Evolutionary conservation across 2,113 vertebrate species (phyloP), one percentile per base, ranked within the genome.

Genomic region (Boleophthalmus pectinirostris): DNA sequence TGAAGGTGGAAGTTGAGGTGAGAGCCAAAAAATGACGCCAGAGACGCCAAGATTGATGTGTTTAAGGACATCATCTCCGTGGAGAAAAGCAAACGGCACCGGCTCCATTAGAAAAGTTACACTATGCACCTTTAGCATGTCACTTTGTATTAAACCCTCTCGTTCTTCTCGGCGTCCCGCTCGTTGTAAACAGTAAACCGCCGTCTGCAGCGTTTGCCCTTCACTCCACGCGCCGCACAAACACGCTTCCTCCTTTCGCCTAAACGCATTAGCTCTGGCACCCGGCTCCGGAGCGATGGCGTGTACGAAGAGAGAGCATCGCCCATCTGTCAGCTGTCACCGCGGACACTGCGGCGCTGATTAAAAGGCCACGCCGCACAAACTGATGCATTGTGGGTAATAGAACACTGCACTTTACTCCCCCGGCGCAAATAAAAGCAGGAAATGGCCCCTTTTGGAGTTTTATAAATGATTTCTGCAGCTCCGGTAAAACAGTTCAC

Each of bases 331-430:
- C 65, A 66, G 23, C 21, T 47, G 38, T 66, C 65, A 47, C n/a
- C n/a, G 10, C 33, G 64, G 38, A 45, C 38, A 45, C 64, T 46
- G 64, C 64, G 12, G 64, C 45, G 38, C 13, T 66, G 45, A 66
- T 46, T 66, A 66, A 66, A 66, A 66, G 65, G 65, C 65, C 65
- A 24, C 65, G 43, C 13, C 43, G 43, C 21, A 15, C 21, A 47
- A 66, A 47, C 38, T 13, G 21, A 23, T 43, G 65, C 38, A 24
- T 23, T 16, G 43, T 46, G 65, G 38, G 45, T 46, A 66, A 66
- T 21, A 66, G 20, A 47, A 66, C 65, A 16, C 38, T 47, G 65
- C 38, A 24, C 65, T 66, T 46, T 16, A 47, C n/a, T 47, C 20
- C n/a, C 38, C 12, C 3, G 38, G 21, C n/a, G 13, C 65, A 66